Conservation (phyloP, 2,113 vertebrate species). For the Phoenicopterus ruber region DNA sequence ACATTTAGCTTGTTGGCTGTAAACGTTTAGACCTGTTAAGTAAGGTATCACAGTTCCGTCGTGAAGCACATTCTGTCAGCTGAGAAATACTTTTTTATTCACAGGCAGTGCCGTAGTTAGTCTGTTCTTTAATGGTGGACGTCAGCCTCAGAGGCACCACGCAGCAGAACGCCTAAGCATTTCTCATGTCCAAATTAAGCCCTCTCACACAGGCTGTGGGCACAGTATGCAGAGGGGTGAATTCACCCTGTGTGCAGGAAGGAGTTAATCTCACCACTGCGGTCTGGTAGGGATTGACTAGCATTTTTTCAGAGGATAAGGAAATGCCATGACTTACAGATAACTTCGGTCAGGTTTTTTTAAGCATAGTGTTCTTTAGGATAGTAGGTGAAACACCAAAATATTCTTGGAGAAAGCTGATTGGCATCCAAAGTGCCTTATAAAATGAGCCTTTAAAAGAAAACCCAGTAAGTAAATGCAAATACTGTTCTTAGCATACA, state of each 20-base stretch:
- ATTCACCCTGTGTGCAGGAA: neutral
- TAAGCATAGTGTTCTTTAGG: neutral
- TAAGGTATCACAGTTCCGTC: neutral
- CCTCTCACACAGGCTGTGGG: neutral
- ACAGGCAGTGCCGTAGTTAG: neutral
- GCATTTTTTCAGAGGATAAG: neutral
- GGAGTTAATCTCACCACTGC: neutral
- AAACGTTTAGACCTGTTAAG: neutral
- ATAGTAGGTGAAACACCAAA: neutral
- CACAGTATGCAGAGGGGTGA: neutral
- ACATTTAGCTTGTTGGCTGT: neutral
- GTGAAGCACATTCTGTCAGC: neutral
- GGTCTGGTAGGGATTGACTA: neutral
- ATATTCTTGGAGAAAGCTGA: neutral
- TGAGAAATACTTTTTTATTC: neutral
- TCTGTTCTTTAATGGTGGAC: neutral
- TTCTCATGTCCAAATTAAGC: neutral
- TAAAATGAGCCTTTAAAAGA: neutral
- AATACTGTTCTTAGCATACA: neutral
- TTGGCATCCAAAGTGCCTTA: neutral
- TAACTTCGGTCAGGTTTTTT: neutral
- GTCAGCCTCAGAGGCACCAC: neutral
- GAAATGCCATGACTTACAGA: neutral
- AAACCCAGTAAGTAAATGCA: neutral
- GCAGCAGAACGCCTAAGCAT: neutral